These are phyloP conservation scores for Rhadinocentrus ornatus DNA, from an alignment of 2,797 vertebrate species.

Conservation along the genomic window DNA sequence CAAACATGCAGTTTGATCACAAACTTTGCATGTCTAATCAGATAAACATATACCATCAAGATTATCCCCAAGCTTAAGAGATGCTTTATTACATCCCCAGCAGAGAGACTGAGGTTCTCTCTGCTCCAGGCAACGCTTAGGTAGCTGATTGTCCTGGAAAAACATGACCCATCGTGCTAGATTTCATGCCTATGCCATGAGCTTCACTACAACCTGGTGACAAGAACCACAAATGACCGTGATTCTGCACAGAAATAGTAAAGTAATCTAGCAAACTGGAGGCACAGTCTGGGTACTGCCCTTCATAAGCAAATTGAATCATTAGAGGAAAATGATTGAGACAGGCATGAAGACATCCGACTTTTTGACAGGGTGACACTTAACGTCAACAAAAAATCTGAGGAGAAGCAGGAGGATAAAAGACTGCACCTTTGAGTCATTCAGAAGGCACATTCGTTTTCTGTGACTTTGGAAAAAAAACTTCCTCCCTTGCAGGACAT, in stretches of 20 bases:
- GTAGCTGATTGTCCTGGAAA: conserved; percentile 41
- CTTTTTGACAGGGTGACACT: conserved; percentile 21
- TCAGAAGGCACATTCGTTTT: neutral
- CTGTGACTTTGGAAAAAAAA: conserved; percentile 3
- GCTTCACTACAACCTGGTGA: conserved; percentile 1
- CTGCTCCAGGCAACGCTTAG: conserved; percentile 39
- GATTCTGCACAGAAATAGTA: conserved; percentile 7
- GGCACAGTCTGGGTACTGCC: conserved; percentile 31
- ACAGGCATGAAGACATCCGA: conserved; percentile 20
- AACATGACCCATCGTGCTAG: conserved; percentile 18
- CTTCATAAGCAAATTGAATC: conserved; percentile 42
- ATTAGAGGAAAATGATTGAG: conserved; percentile 44
- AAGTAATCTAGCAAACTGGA: conserved; percentile 30
- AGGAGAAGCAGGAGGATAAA: conserved; percentile 11
- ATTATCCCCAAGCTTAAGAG: conserved; percentile 42
- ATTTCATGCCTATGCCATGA: conserved; percentile 19
- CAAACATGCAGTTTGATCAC: conserved; percentile 37
- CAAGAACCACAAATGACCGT: conserved; percentile 19
- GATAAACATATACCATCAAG: conserved; percentile 46
- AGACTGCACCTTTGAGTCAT: conserved; percentile 1
- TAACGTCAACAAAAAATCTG: conserved; percentile 21
- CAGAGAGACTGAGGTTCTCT: conserved; percentile 19
- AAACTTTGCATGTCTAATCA: conserved; percentile 59
- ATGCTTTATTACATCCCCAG: conserved; percentile 24
- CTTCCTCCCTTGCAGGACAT: neutral